Evolutionary conservation across 2,888 invertebrate genomes (phyloP).

Genomic region (Drosophila austrosaltans): DNA sequence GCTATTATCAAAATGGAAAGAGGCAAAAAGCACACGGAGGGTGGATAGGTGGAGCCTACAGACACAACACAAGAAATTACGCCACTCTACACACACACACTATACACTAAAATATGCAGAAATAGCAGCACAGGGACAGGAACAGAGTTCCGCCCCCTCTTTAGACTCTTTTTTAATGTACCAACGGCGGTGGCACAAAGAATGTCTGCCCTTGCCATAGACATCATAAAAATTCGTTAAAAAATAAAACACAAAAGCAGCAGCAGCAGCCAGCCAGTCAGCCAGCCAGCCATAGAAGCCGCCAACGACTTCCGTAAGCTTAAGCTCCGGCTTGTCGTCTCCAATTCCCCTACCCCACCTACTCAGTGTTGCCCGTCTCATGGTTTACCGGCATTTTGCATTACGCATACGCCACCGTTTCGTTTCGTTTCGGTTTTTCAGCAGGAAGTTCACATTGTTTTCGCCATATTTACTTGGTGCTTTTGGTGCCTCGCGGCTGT

Average conservation of each 20-base stretch:
- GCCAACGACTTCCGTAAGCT: constrained; percentile 70
- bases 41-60: constrained; percentile 19
- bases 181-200: constrained; percentile 65
- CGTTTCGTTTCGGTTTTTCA: constrained; percentile 2
- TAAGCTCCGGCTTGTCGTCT: constrained; percentile 47
- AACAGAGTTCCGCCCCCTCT: constrained; percentile 47
- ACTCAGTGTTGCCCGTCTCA: constrained; percentile 17
- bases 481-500: constrained; percentile 42
- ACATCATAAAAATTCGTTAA: constrained; percentile 80
- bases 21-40: background rate
- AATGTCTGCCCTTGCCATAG: constrained; percentile 76
- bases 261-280: constrained; percentile 11
- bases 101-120: constrained; percentile 73
- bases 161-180: constrained; percentile 77
- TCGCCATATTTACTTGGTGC: constrained; percentile 55
- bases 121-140: constrained; percentile 14
- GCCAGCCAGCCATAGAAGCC: constrained; percentile 19
- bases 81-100: constrained; percentile 63
- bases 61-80: constrained; percentile 68
- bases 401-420: constrained; percentile 77
- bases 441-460: constrained; percentile 64
- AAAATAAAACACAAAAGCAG: constrained; percentile 59
- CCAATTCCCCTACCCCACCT: background rate
- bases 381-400: constrained; percentile 71
- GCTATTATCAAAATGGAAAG: constrained; percentile 59